Evolutionary conservation across 1,140 invertebrate genomes (phyloP).

Genomic region (Drosophila kurseongensis): DNA sequence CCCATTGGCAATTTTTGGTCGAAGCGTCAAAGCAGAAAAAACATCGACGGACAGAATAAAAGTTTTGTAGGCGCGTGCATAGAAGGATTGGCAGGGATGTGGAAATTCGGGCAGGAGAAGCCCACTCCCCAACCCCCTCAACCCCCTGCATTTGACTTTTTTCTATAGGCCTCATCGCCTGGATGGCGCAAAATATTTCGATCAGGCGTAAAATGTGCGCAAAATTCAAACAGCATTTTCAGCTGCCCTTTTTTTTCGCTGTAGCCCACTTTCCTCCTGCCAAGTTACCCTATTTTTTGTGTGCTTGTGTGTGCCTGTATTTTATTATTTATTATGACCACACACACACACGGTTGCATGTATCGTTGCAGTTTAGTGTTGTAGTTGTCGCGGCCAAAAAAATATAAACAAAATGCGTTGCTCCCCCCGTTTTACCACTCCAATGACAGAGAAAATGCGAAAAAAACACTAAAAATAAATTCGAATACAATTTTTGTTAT

Average conservation of each 20-base stretch:
- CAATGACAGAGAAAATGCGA: slow-evolving; percentile 2
- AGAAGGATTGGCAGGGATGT: background rate
- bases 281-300: slow-evolving; percentile 25
- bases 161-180: slow-evolving; percentile 49
- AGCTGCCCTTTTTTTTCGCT: slow-evolving; percentile 26
- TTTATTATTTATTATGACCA: slow-evolving; percentile 81
- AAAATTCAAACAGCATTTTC: slow-evolving; percentile 76
- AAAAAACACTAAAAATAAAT: slow-evolving; percentile 76
- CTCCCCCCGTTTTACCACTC: background rate
- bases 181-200: slow-evolving; percentile 75
- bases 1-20: slow-evolving; percentile 77
- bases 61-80: slow-evolving; percentile 59
- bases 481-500: slow-evolving; percentile 76
- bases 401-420: slow-evolving; percentile 71
- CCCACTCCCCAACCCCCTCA: background rate
- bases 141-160: slow-evolving; percentile 56
- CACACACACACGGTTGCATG: slow-evolving; percentile 38
- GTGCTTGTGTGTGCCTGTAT: slow-evolving; percentile 61
- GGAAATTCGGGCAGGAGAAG: slow-evolving; percentile 1
- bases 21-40: slow-evolving; percentile 80
- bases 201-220: slow-evolving; percentile 83
- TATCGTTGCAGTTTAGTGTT: slow-evolving; percentile 46
- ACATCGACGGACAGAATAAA: slow-evolving; percentile 73
- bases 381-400: slow-evolving; percentile 65
- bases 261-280: background rate